Conservation (phyloP, 2,888 invertebrate genomes). For the Eupithecia insigniata region DNA sequence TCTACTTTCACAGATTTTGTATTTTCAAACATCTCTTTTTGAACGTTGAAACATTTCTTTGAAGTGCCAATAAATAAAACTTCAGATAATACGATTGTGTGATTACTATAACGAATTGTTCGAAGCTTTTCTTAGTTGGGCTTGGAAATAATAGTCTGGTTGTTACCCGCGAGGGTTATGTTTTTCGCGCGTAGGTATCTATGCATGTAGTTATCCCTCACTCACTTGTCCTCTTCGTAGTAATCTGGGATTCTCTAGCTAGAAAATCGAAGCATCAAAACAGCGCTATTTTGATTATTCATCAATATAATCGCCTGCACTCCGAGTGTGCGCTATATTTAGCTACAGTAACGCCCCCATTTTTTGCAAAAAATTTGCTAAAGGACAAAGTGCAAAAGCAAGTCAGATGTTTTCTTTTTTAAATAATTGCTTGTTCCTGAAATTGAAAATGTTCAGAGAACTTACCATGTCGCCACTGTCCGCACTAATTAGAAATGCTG, state of each 20-base stretch:
- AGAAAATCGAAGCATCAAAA: background rate
- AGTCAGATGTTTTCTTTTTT: background rate
- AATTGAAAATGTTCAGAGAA: background rate
- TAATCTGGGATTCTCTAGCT: background rate
- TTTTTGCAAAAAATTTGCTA: background rate
- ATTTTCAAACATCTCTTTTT: conserved; percentile 24
- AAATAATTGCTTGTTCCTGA: background rate
- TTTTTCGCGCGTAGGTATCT: background rate
- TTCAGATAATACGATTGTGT: background rate
- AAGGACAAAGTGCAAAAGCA: background rate
- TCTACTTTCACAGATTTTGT: conserved; percentile 46
- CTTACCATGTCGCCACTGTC: background rate
- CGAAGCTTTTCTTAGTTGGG: background rate
- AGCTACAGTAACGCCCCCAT: background rate
- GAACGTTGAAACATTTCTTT: conserved; percentile 4
- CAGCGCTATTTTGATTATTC: background rate
- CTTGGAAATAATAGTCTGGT: background rate
- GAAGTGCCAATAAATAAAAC: background rate
- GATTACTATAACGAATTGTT: background rate
- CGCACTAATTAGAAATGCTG: conserved; percentile 1
- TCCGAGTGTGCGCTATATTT: background rate
- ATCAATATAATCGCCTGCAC: background rate
- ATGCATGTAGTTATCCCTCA: background rate
- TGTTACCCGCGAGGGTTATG: background rate
- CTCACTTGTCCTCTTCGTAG: background rate